These are phyloP conservation scores for Horisme vitalbata DNA, from an alignment of 2,888 invertebrate genomes.

Conservation along the genomic window DNA sequence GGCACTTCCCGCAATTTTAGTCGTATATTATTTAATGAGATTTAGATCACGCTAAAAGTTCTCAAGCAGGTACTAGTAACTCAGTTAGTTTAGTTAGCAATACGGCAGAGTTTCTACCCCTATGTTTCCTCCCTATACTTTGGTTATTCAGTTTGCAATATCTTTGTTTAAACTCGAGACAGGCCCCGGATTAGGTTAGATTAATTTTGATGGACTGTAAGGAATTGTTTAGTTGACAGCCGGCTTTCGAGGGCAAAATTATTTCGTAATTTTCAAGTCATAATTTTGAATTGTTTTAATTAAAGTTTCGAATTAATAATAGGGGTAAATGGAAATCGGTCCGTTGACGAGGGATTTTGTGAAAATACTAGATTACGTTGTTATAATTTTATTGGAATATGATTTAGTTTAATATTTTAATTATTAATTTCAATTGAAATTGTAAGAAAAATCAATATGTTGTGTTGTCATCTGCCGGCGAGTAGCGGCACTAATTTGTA, in stretches of 20 bases:
- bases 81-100: too few relatives aligned
- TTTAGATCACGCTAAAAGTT: too few relatives aligned
- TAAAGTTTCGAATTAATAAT: conserved; percentile 67
- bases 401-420: neutral
- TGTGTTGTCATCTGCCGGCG: conserved; percentile 45
- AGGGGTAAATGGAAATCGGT: conserved; percentile 46
- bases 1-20: too few relatives aligned
- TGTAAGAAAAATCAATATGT: too few relatives aligned
- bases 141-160: conserved; percentile 73
- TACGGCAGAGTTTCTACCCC: conserved; percentile 27
- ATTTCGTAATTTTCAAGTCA: conserved; percentile 71
- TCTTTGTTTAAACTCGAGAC: conserved; percentile 78
- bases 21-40: too few relatives aligned
- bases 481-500: conserved; percentile 46
- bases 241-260: conserved; percentile 66
- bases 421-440: neutral
- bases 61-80: too few relatives aligned
- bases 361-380: conserved; percentile 1
- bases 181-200: conserved; percentile 73
- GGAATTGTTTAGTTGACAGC: conserved; percentile 77
- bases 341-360: conserved; percentile 54
- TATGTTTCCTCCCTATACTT: conserved; percentile 48
- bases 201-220: conserved; percentile 81
- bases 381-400: neutral
- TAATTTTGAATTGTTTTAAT: conserved; percentile 73